These are phyloP conservation scores for Adelosebastes latens DNA, from an alignment of 2,797 vertebrate genomes.

Conservation along the genomic window DNA sequence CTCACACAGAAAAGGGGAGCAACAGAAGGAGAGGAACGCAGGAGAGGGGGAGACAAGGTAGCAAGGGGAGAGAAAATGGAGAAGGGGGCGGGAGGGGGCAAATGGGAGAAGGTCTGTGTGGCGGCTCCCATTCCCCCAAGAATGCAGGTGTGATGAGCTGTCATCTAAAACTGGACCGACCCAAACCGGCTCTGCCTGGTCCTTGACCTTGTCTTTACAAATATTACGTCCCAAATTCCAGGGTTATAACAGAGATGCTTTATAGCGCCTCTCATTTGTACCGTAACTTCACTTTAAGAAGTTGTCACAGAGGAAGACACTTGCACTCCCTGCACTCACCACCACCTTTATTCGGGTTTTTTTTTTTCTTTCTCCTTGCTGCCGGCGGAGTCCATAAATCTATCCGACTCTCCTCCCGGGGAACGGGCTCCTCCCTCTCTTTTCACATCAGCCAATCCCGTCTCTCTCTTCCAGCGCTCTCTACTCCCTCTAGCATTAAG, in stretches of 20 bases:
- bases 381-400: slow-evolving; percentile 55
- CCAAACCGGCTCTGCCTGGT: neutral
- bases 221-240: neutral
- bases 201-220: neutral
- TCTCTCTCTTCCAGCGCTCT: slow-evolving; percentile 38
- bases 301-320: slow-evolving; percentile 29
- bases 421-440: slow-evolving; percentile 55
- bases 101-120: slow-evolving; percentile 47
- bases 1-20: slow-evolving; percentile 78
- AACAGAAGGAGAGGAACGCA: slow-evolving; percentile 72
- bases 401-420: slow-evolving; percentile 45
- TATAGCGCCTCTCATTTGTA: neutral
- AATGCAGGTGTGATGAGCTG: slow-evolving; percentile 66
- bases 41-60: slow-evolving; percentile 74
- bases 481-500: slow-evolving; percentile 59
- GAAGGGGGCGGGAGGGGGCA: slow-evolving; percentile 54
- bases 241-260: neutral
- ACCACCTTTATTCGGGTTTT: slow-evolving; percentile 41
- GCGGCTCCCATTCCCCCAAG: slow-evolving; percentile 33
- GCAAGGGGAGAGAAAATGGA: slow-evolving; percentile 69
- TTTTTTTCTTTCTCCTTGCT: slow-evolving; percentile 32
- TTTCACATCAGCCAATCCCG: slow-evolving; percentile 65
- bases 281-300: slow-evolving; percentile 27
- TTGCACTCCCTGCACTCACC: slow-evolving; percentile 12
- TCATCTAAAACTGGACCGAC: slow-evolving; percentile 20